These are phyloP conservation scores for Epistrophe grossulariae DNA, from an alignment of 2,888 invertebrate species.

Conservation along the genomic window DNA sequence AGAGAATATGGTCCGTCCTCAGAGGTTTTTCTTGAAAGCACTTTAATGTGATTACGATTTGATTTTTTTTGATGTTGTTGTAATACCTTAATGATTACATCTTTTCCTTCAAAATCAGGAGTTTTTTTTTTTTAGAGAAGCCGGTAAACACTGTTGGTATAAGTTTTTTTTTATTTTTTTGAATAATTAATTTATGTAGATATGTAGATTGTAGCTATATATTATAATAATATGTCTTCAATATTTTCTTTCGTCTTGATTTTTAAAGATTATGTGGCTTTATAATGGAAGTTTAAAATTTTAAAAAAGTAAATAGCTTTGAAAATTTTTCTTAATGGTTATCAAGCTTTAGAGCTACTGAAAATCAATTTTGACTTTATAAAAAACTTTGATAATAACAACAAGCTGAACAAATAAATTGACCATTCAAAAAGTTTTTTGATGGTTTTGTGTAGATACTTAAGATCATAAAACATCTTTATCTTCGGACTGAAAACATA, in stretches of 20 bases:
- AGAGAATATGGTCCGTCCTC: constrained; percentile 19
- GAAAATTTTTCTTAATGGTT: too few species aligned
- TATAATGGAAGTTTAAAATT: background rate
- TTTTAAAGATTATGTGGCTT: background rate
- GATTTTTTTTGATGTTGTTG: constrained; percentile 34
- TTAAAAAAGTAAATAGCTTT: too few species aligned
- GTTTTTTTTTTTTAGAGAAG: background rate
- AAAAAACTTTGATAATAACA: too few species aligned
- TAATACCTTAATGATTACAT: constrained; percentile 47
- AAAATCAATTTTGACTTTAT: too few species aligned
- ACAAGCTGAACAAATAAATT: too few species aligned
- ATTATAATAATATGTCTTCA: background rate
- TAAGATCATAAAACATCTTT: too few species aligned
- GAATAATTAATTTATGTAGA: background rate
- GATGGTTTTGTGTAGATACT: too few species aligned
- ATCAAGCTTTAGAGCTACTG: too few species aligned
- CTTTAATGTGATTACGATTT: constrained; percentile 62
- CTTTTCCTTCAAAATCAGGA: background rate
- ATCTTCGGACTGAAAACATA: too few species aligned
- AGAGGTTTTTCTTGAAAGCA: constrained; percentile 42
- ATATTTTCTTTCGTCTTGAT: background rate
- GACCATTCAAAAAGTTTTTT: too few species aligned
- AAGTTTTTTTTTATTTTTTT: too few species aligned
- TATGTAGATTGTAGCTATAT: too few species aligned
- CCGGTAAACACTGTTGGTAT: background rate